Base-by-base conservation (phyloP, 2,797 vertebrate species). In the Chelonia mydas region DNA sequence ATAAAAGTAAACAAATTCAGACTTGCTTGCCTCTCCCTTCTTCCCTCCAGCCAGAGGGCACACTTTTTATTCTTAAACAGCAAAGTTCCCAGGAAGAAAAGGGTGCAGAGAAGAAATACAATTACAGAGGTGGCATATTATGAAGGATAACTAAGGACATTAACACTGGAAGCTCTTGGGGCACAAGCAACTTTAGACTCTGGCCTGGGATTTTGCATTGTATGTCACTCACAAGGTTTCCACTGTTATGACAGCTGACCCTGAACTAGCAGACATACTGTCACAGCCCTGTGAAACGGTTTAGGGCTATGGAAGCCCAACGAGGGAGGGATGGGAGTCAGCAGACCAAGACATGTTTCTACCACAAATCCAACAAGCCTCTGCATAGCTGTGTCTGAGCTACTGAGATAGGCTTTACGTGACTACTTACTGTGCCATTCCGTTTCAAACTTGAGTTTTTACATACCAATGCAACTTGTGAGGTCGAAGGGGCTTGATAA, bases 1-100 rank as follows among this genome's bases (percentile, higher is more conserved):
- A 93, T n/a, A 90, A 84, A 96, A 59, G 27, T 59, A 88, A 57
- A 85, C n/a, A 89, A 86, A 96, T 86, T 51, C 84, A 93, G 87
- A 94, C 27, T 84, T 92, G 33, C 28, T 53, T 55, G 31, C 86
- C 25, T 95, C 54, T 85, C 93, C 51, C 51, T 84, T 84, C 53
- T 83, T 45, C 57, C 54, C 37, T 49, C 23, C 47, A 31, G 2
- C 82, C 68, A 90, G 31, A 2, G 90, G 61, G 47, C 7, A 59
- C 25, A 51, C 2, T 89, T 90, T 90, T 84, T 57, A 83, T 77
- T 89, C 55, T 16, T 87, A 27, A 86, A 54, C 28, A 86, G 33
- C 41, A 88, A 92, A 86, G 77, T 91, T 65, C 83, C 25, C 84
- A 86, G 57, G 49, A 92, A 55, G 65, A 11, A 90, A 51, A 59